Conservation (phyloP, 2,113 vertebrate species). For the Pomatostomus ruficeps region DNA sequence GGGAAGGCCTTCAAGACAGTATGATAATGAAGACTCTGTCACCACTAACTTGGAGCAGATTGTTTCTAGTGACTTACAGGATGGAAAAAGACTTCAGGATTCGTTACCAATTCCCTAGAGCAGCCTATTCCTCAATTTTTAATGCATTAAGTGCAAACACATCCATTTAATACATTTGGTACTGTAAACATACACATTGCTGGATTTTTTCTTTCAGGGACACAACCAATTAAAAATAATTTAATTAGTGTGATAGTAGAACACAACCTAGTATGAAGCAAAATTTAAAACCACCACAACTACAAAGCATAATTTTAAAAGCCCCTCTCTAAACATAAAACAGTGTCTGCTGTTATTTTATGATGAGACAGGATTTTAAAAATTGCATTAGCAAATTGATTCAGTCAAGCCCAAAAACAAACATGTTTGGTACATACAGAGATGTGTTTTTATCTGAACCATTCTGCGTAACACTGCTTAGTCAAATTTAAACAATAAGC, state of each 20-base stretch:
- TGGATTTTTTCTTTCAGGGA: constrained; percentile 27
- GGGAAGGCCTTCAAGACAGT: neutral
- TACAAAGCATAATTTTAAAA: constrained; percentile 2
- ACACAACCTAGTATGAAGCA: neutral
- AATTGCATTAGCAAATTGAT: neutral
- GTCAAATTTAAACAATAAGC: neutral
- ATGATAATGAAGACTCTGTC: neutral
- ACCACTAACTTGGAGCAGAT: neutral
- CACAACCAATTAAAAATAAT: constrained; percentile 15
- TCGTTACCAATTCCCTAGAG: neutral
- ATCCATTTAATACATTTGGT: constrained; percentile 5
- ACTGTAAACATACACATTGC: constrained; percentile 19
- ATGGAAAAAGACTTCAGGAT: neutral
- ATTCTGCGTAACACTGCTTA: neutral
- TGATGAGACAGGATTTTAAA: neutral
- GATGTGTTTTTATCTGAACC: neutral
- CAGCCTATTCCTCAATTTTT: neutral
- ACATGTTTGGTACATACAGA: neutral
- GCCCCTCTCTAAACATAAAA: neutral
- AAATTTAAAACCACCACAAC: constrained; percentile 24
- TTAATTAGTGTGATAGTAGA: neutral
- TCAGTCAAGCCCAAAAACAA: neutral
- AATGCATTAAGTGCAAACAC: neutral
- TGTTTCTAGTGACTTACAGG: constrained; percentile 9
- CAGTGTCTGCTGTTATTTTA: neutral